These are phyloP conservation scores for Gasteruption jaculator DNA, from an alignment of 2,888 invertebrate genomes.

Conservation along the genomic window DNA sequence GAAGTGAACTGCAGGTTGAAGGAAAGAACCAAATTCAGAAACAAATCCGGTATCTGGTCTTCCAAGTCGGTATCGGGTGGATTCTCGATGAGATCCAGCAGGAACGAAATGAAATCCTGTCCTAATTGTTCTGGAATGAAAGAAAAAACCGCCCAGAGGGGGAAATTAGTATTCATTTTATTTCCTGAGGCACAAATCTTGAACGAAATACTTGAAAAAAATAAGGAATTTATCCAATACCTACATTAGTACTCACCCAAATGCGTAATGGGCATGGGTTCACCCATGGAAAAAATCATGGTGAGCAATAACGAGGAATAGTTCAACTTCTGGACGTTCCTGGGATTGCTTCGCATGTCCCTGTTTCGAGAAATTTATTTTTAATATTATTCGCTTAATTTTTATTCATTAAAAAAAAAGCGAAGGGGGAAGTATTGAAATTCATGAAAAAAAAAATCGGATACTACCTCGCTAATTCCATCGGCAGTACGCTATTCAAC, in stretches of 20 bases:
- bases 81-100: slow-evolving; percentile 77
- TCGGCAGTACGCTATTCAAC: slow-evolving; percentile 81
- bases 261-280: slow-evolving; percentile 83
- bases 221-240: slow-evolving; percentile 10
- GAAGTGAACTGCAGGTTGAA: slow-evolving; percentile 82
- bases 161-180: background rate
- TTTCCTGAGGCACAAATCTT: slow-evolving; percentile 11
- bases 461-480: slow-evolving; percentile 77
- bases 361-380: slow-evolving; percentile 46
- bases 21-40: slow-evolving; percentile 78
- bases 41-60: slow-evolving; percentile 79
- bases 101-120: slow-evolving; percentile 72
- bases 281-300: slow-evolving; percentile 87
- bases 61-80: slow-evolving; percentile 77
- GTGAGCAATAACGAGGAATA: slow-evolving; percentile 80
- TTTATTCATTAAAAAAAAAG: background rate
- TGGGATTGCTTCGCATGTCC: slow-evolving; percentile 75
- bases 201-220: slow-evolving; percentile 2
- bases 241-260: slow-evolving; percentile 64
- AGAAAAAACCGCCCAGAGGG: background rate
- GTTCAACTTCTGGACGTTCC: slow-evolving; percentile 74
- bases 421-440: too few species aligned
- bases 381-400: background rate
- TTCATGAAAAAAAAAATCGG: background rate
- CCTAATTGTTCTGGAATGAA: slow-evolving; percentile 76